These are phyloP conservation scores for Muscicapa striata DNA, from an alignment of 2,797 vertebrate genomes.

Conservation along the genomic window DNA sequence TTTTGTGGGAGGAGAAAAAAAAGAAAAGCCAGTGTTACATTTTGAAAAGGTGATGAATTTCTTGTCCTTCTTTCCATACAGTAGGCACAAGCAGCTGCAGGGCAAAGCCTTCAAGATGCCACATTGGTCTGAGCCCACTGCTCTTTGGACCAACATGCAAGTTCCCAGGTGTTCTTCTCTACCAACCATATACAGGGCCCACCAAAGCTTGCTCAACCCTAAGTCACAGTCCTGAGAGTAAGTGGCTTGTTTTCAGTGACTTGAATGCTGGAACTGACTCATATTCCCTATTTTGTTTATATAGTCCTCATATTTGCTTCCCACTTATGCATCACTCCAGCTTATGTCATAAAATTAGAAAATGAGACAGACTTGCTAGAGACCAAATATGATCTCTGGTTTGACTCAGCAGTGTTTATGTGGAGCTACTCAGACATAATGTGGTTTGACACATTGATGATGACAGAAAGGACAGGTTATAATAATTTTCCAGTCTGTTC, in stretches of 20 bases:
- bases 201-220: not conserved
- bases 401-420: constrained; percentile 50
- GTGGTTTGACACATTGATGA: not conserved
- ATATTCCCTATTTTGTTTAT: constrained; percentile 45
- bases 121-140: not conserved
- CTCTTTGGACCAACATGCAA: not conserved
- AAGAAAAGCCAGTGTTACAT: not conserved
- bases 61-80: not conserved
- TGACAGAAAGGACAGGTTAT: not conserved
- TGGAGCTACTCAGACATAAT: not conserved
- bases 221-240: not conserved
- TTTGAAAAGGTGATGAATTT: not conserved
- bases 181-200: not conserved
- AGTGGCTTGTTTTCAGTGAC: not conserved
- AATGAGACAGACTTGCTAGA: constrained; percentile 47
- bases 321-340: constrained; percentile 12
- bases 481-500: not conserved
- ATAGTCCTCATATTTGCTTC: constrained; percentile 27
- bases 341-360: constrained; percentile 52
- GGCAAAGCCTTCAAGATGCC: not conserved
- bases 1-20: not conserved
- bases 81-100: not conserved
- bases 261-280: constrained; percentile 35
- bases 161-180: not conserved
- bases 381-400: constrained; percentile 31